Conservation (phyloP, 1,140 invertebrate species). For the Nephila pilipes region DNA sequence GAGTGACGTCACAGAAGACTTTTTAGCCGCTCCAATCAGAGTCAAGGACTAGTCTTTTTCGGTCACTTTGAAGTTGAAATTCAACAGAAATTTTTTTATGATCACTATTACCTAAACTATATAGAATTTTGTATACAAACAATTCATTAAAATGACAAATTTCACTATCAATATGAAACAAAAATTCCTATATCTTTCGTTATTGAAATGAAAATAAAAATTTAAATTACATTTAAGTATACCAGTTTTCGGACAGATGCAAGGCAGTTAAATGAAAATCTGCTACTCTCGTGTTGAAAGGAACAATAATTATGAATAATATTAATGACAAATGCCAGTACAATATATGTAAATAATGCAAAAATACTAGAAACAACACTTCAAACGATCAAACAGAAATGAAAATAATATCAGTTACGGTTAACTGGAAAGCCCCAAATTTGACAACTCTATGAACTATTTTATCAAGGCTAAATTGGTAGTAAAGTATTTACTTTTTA, state of each 20-base stretch:
- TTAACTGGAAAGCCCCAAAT: not conserved
- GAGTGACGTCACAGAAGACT: slow-evolving; percentile 60
- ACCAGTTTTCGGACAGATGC: not conserved
- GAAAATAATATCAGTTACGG: slow-evolving; percentile 32
- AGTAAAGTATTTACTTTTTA: not conserved
- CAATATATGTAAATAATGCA: not conserved
- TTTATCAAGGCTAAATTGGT: not conserved
- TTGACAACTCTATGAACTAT: not conserved
- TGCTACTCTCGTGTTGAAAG: not conserved
- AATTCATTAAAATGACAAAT: not conserved
- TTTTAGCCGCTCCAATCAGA: slow-evolving; percentile 64
- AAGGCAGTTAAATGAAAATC: not conserved
- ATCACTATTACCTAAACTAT: not conserved
- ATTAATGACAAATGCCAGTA: not conserved
- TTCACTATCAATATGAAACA: not conserved
- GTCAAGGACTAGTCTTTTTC: slow-evolving; percentile 63
- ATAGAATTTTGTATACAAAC: not conserved
- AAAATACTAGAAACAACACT: not conserved
- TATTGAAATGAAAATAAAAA: not conserved
- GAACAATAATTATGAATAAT: not conserved
- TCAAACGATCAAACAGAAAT: not conserved
- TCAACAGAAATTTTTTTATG: not conserved
- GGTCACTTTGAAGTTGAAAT: slow-evolving; percentile 64
- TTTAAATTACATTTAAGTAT: not conserved
- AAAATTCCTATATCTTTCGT: not conserved